Conservation (phyloP, 2,797 vertebrate species). For the Peromyscus eremicus region DNA sequence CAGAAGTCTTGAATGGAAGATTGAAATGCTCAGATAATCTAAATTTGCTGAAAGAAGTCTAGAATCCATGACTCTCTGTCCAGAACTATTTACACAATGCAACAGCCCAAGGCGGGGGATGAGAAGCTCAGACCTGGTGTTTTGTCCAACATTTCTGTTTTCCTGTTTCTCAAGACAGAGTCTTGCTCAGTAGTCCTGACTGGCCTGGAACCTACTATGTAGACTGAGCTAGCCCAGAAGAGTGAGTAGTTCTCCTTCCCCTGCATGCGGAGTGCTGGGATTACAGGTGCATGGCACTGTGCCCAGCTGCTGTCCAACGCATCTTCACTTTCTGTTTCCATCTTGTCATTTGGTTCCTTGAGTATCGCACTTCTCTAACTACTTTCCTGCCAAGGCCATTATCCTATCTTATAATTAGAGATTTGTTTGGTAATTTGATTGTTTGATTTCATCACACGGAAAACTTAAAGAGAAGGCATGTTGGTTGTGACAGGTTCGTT, state of each 20-base stretch:
- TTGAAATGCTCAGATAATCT: conserved; percentile 51
- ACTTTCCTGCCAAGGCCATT: background rate
- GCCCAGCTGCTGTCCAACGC: background rate
- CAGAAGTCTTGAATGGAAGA: conserved; percentile 55
- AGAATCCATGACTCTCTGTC: background rate
- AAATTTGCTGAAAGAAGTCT: conserved; percentile 48
- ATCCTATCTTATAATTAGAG: background rate
- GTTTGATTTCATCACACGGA: background rate
- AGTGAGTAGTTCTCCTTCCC: no score
- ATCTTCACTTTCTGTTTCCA: background rate
- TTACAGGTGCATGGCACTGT: no score
- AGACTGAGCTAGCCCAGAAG: background rate
- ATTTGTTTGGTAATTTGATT: conserved; percentile 42
- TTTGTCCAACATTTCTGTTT: background rate
- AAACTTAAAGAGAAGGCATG: conserved; percentile 24
- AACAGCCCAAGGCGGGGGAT: background rate
- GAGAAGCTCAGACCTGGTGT: background rate
- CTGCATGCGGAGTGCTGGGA: no score
- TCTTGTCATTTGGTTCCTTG: background rate
- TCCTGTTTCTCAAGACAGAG: background rate
- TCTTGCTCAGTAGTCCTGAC: background rate
- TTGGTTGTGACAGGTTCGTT: background rate
- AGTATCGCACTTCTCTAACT: background rate
- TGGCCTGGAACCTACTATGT: background rate
- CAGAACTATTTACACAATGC: conserved; percentile 6